Evolutionary conservation across 2,888 invertebrate genomes (phyloP), one percentile per base, ranked within the genome.

Genomic region (Andrena camellia): DNA sequence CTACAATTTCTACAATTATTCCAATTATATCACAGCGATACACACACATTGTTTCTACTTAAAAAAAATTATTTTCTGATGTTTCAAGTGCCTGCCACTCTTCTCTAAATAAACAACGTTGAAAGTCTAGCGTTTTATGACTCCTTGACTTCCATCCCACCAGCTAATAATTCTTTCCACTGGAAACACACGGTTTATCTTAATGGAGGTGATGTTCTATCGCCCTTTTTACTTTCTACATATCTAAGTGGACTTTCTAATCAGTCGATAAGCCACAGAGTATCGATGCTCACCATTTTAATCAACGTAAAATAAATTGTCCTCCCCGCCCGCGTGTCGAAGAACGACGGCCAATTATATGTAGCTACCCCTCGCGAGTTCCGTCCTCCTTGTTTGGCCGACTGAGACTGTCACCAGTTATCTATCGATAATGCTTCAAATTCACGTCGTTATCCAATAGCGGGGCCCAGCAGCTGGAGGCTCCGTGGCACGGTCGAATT

Each of bases 391-490:
- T 77, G 35, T 81, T 78, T 83, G 64, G 60, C 48, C 72, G 69
- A 72, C 68, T 42, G 84, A 83, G 63, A 59, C 72, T 74, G 75
- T 62, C 68, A 50, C 17, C 8, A 59, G 48, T 20, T 29, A 78
- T 78, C 75, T 64, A 76, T 73, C 68, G 83, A 83, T 72, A 76
- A 83, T 59, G 54, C 72, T 59, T 70, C 70, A 76, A 83, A 82
- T 82, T 82, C 77, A 68, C 69, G 72, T 71, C 62, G 82, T 81
- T 71, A 80, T 76, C 70, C 35, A 87, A 74, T 54, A 68, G 42
- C 66, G 64, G 26, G 59, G 23, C 50, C 60, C 70, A 50, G 67
- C 86, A 69, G 81, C 80, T 86, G 87, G 59, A 54, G 71, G 66
- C 42, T 76, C 66, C 31, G 33, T 42, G 50, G 75, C n/a, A 17